Base-by-base conservation (phyloP, 2,797 vertebrate genomes). In the Hephaestus fuliginosus region DNA sequence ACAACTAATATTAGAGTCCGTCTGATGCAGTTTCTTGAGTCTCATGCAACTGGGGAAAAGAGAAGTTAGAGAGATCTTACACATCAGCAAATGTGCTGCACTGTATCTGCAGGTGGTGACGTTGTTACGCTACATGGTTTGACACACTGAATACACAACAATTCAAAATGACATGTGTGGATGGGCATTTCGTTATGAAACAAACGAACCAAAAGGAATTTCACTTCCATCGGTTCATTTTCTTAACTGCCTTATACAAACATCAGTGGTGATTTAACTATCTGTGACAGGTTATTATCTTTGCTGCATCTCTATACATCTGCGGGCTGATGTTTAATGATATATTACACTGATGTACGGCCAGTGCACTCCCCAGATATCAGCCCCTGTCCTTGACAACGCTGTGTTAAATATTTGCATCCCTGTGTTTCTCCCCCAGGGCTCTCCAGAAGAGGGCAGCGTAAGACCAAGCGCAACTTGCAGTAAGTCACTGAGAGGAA, bases 401-500 rank as follows among this genome's bases (percentile, higher is more conserved):
- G n/a, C n/a, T 53, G 7, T 57, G 13, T 62, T 33, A 7, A 64
- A 20, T 28, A 12, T 58, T 20, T 72, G 4, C 15, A 7, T 83
- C 39, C 4, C 22, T 90, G 57, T 86, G 61, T 60, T 76, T 86
- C 56, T 77, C 6, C 7, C 58, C 36, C 87, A 96, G 95, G 91
- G 93, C 94, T 94, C 89, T 95, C 95, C 95, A 95, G 91, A 67
- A 95, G 95, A 89, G 95, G 95, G 95, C 95, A 86, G 90, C 88
- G 68, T 81, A 66, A 85, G 67, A 77, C 87, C 76, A 44, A 88
- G 86, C 70, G 36, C 86, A 57, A 76, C 87, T n/a, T 82, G 78
- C 62, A 80, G 95, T 96, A 83, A 95, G 95, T 93, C 36, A 5
- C 15, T 70, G 36, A 46, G 4, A 33, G 1, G 15, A 46, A 55